phyloP scores from a whole-genome alignment of 2,113 vertebrate species.

The Protobothrops mucrosquamatus region DNA sequence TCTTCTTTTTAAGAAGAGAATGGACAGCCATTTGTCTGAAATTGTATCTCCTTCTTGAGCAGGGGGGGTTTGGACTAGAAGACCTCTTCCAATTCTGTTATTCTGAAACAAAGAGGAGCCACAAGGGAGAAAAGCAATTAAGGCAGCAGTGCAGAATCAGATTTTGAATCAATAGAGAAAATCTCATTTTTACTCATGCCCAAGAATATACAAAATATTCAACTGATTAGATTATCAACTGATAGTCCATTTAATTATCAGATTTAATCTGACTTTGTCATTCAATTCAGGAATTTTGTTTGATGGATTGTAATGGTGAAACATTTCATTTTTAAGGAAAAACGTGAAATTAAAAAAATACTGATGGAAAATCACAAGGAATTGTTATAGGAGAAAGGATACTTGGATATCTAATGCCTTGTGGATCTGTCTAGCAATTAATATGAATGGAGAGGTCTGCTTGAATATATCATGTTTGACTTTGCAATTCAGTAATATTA shows the following conservation, averaged over 20 bases:
- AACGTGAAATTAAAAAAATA: not conserved
- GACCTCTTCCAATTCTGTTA: no score
- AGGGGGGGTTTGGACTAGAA: no score
- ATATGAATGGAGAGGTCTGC: not conserved
- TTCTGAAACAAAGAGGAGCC: not conserved
- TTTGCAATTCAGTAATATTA: not conserved
- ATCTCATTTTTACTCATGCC: not conserved
- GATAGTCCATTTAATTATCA: not conserved
- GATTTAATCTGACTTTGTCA: not conserved
- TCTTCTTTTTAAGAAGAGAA: no score
- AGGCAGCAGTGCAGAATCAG: not conserved
- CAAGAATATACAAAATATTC: not conserved
- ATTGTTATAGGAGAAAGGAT: not conserved
- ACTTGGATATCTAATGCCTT: not conserved
- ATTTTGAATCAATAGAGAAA: not conserved
- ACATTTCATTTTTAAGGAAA: not conserved
- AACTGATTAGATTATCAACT: not conserved
- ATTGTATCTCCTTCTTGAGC: no score
- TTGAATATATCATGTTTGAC: not conserved
- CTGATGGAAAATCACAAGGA: not conserved
- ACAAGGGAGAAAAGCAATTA: not conserved
- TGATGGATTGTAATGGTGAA: not conserved
- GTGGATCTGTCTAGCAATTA: not conserved
- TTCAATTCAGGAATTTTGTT: not conserved
- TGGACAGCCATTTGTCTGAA: no score